phyloP scores from a whole-genome alignment of 2,797 vertebrate species.

The Leptatherina wallacei region DNA sequence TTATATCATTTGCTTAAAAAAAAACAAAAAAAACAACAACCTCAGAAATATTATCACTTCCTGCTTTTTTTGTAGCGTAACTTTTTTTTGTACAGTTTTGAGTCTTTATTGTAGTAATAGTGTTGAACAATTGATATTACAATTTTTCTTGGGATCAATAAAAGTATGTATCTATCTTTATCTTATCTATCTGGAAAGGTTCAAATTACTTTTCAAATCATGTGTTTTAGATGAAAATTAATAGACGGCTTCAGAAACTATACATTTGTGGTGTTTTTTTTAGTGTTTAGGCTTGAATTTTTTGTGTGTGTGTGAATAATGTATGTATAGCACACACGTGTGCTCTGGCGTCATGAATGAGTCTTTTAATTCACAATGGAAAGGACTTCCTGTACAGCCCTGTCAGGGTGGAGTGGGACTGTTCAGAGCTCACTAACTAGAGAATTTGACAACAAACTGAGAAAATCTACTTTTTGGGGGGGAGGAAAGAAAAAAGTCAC shows the following conservation, averaged over 20 bases:
- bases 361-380: slow-evolving; percentile 71
- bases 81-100: background rate
- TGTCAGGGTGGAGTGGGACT: slow-evolving; percentile 60
- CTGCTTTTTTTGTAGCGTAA: background rate
- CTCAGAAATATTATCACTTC: too few relatives aligned
- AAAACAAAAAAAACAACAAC: too few relatives aligned
- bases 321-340: slow-evolving; percentile 7
- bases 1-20: too few relatives aligned
- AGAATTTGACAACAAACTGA: slow-evolving; percentile 33
- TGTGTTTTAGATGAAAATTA: slow-evolving; percentile 2
- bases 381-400: slow-evolving; percentile 64
- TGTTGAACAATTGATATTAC: background rate
- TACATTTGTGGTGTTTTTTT: background rate
- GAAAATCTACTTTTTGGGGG: background rate
- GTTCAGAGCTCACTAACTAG: background rate
- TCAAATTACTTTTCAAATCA: slow-evolving; percentile 7
- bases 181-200: background rate
- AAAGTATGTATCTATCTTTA: too few relatives aligned
- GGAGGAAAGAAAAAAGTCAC: too few relatives aligned
- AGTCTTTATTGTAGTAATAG: background rate
- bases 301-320: background rate
- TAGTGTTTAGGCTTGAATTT: background rate
- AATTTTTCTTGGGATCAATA: too few relatives aligned
- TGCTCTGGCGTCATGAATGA: slow-evolving; percentile 62
- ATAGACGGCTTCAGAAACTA: background rate